These are phyloP conservation scores for Lophochroa leadbeateri DNA, from an alignment of 2,113 vertebrate genomes.

Conservation along the genomic window DNA sequence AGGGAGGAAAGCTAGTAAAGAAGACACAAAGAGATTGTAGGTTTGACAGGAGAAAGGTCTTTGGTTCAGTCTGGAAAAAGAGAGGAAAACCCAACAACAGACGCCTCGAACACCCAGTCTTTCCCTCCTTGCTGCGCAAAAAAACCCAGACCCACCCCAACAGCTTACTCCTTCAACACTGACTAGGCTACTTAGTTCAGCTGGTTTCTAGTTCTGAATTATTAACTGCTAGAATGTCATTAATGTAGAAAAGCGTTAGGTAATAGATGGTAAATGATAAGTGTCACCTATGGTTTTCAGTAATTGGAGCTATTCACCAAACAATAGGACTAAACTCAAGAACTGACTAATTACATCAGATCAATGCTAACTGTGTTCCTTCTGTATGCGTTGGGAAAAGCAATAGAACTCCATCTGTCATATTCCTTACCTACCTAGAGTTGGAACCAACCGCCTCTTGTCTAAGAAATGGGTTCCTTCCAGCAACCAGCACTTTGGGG, in stretches of 20 bases:
- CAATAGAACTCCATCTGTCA: neutral
- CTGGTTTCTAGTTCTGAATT: neutral
- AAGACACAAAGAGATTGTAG: neutral
- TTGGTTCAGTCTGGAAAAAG: neutral
- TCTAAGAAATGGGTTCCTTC: neutral
- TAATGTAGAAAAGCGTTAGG: neutral
- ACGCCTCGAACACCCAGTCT: neutral
- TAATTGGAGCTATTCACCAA: neutral
- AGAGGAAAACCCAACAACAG: neutral
- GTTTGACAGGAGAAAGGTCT: neutral
- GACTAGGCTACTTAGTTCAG: neutral
- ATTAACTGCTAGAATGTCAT: neutral
- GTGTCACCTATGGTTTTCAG: neutral
- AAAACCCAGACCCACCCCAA: neutral
- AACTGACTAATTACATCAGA: neutral
- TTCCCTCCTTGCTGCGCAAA: neutral
- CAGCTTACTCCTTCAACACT: neutral
- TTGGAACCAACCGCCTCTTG: neutral
- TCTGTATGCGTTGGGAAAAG: neutral
- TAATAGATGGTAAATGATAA: neutral
- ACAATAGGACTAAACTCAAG: neutral
- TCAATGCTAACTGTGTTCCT: neutral
- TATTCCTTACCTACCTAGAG: neutral
- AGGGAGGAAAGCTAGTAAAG: neutral
- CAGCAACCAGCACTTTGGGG: neutral